Base-by-base conservation (phyloP, 2,113 vertebrate genomes). In the Potamarius usumacintae region DNA sequence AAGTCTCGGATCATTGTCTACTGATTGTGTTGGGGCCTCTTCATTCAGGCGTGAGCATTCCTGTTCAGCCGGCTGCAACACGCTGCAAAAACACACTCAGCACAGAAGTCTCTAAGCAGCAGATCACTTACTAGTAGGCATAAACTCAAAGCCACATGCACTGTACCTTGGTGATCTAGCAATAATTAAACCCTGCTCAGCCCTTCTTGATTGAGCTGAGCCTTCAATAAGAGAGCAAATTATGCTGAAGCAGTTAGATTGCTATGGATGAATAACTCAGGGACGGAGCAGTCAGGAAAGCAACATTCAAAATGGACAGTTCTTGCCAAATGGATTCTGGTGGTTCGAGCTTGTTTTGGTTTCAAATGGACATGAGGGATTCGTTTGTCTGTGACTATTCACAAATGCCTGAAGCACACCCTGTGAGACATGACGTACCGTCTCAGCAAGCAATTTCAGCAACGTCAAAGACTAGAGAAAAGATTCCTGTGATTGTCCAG, bases 1-100 rank as follows among this genome's bases (percentile, higher is more conserved):
- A 83, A 58, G 82, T 87, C 83, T 89, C 63, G 81, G 83, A 80
- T 78, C 81, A 85, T 85, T 85, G 86, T 89, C 82, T 83, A 87
- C 67, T 85, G 79, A 89, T 87, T 89, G 89, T 34, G 58, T 62
- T 63, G 83, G 82, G 85, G 60, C 86, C n/a, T 69, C 58, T 85
- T 85, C 27, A 78, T 76, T 84, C 80, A 71, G 63, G 67, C 25
- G 18, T 69, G 50, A 81, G 57, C 72, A 52, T 52, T 79, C 34
- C 65, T 87, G 63, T 60, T 83, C 76, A 89, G 50, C 50, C 48
- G 77, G 34, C 86, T 85, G 83, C 83, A 82, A 85, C 86, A 7
- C 42, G 17, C 80, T 77, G 86, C 89, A 89, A 87, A 79, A 89
- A 90, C 87, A 67, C 81, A 63, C 85, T 86, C 82, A 85, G 87